A percentile compares a stretch with the other conserved stretches of the same genome.
These are phyloP conservation scores for Neelides folsomi DNA, from an alignment of 2,888 invertebrate species.

Conservation along the genomic window DNA sequence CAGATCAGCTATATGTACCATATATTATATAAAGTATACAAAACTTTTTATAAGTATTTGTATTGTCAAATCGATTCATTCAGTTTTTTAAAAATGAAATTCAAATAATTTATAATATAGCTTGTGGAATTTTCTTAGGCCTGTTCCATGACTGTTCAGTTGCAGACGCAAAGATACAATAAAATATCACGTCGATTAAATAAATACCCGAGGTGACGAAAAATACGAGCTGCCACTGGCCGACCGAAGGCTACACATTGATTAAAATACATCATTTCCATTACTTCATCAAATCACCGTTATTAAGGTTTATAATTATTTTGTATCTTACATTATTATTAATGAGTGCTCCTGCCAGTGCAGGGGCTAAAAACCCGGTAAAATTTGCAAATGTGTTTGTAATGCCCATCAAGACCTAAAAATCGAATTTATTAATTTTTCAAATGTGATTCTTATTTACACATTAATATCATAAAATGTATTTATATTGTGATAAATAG, in stretches of 20 bases:
- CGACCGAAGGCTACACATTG: conserved; percentile 61
- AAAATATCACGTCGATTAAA: conserved; percentile 63
- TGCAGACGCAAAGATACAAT: conserved; percentile 64
- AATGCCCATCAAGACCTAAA: too few relatives aligned
- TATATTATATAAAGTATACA: too few relatives aligned
- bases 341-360: conserved; percentile 67
- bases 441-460: too few relatives aligned
- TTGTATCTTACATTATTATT: conserved; percentile 38
- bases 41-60: too few relatives aligned
- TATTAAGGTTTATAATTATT: not conserved
- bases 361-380: conserved; percentile 71
- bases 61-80: too few relatives aligned
- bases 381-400: conserved; percentile 56
- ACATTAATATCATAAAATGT: too few relatives aligned
- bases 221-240: conserved; percentile 76
- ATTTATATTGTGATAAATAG: conserved; percentile 83
- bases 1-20: too few relatives aligned
- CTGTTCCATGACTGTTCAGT: conserved; percentile 68
- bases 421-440: too few relatives aligned
- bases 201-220: conserved; percentile 69
- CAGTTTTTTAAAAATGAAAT: too few relatives aligned
- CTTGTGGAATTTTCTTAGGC: too few relatives aligned
- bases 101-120: too few relatives aligned
- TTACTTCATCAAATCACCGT: not conserved
- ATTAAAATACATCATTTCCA: conserved; percentile 10